Percentiles rank a stretch among this genome's conserved stretches.
phyloP scores from a whole-genome alignment of 1,140 invertebrate genomes.

The Bombyx mandarina region DNA sequence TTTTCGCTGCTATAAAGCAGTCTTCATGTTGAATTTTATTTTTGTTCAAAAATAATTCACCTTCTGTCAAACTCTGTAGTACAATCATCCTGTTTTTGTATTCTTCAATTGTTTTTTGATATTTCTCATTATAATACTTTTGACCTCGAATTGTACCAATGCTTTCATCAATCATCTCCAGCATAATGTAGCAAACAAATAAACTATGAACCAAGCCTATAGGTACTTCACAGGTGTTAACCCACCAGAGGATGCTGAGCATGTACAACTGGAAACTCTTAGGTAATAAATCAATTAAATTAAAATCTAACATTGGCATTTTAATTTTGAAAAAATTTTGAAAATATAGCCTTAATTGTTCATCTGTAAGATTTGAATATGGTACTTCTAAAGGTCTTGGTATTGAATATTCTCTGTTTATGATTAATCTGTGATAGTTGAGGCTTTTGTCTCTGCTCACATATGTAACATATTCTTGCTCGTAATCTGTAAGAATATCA shows the following conservation, averaged over 20 bases:
- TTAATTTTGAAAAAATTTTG: constrained; percentile 58
- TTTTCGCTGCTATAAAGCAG: constrained; percentile 73
- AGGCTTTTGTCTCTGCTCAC: constrained; percentile 38
- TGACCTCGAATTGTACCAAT: constrained; percentile 70
- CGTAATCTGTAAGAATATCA: constrained; percentile 72
- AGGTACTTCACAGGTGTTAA: constrained; percentile 67
- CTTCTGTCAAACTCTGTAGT: constrained; percentile 11
- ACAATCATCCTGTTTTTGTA: constrained; percentile 32
- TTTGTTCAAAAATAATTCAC: constrained; percentile 50
- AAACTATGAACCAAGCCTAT: constrained; percentile 73
- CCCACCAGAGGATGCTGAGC: constrained; percentile 78
- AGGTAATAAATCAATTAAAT: constrained; percentile 69
- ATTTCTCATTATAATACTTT: constrained; percentile 54
- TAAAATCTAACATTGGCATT: constrained; percentile 54
- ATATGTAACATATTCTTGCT: constrained; percentile 51
- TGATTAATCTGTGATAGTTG: constrained; percentile 39
- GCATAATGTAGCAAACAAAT: constrained; percentile 73
- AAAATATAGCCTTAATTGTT: constrained; percentile 48
- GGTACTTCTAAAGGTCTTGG: constrained; percentile 38
- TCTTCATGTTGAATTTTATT: constrained; percentile 71
- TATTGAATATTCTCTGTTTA: constrained; percentile 37
- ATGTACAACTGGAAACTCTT: constrained; percentile 75
- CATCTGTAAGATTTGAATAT: constrained; percentile 48
- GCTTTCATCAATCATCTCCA: constrained; percentile 75
- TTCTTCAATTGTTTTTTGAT: constrained; percentile 47